A percentile compares a stretch with the other conserved stretches of the same genome.
These are phyloP conservation scores for Achatina immaculata DNA, from an alignment of 1,140 invertebrate species.

Conservation along the genomic window DNA sequence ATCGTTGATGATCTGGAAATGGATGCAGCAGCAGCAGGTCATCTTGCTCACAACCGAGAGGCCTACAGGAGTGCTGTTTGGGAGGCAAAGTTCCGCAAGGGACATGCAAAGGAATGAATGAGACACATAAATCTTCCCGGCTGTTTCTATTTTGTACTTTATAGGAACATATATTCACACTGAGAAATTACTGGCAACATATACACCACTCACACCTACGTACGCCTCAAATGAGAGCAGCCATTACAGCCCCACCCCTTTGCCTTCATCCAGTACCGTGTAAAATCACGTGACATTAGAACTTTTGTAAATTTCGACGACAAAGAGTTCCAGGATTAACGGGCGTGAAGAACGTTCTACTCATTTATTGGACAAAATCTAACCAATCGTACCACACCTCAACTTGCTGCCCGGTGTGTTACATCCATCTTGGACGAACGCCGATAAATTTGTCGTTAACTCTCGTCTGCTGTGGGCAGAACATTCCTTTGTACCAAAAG, in stretches of 20 bases:
- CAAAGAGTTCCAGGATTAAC: not conserved
- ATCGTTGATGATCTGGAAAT: too few species aligned
- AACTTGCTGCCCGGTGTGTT: not conserved
- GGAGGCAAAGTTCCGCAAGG: too few species aligned
- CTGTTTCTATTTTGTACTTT: too few species aligned
- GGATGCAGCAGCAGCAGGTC: too few species aligned
- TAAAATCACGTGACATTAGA: not conserved
- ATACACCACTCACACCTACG: too few species aligned
- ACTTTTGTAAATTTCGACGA: not conserved
- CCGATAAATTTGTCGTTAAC: not conserved
- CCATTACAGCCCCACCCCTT: constrained; percentile 6
- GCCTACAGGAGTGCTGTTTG: too few species aligned
- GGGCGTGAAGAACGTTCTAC: not conserved
- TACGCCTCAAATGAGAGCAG: too few species aligned
- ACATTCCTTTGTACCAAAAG: not conserved
- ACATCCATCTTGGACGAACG: constrained; percentile 8
- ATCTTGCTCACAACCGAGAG: too few species aligned
- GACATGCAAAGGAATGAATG: too few species aligned
- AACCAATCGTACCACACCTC: not conserved
- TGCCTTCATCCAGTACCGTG: not conserved
- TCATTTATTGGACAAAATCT: not conserved
- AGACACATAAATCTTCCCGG: too few species aligned
- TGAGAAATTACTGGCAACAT: too few species aligned
- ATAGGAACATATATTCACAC: too few species aligned
- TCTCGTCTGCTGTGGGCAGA: not conserved